Evolutionary conservation across 2,797 vertebrate genomes (phyloP).

Genomic region (Lepidocolaptes lacrymiger): DNA sequence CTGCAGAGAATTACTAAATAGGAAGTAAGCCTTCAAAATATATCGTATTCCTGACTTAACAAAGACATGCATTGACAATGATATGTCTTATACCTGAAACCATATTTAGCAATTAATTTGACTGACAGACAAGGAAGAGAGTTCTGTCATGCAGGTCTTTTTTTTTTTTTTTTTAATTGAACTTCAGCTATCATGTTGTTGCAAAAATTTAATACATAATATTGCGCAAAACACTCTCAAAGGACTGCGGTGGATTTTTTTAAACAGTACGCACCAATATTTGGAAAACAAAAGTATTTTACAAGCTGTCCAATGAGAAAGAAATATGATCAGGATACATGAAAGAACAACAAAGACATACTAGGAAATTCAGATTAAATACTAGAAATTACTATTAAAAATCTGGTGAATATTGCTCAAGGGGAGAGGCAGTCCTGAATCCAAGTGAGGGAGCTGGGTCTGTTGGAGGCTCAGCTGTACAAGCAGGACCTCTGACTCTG

Average conservation of each 20-base stretch:
- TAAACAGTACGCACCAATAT: not conserved
- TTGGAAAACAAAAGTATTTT: not conserved
- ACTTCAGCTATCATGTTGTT: not conserved
- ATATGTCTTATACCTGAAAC: slow-evolving; percentile 18
- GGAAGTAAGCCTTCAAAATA: not conserved
- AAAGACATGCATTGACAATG: slow-evolving; percentile 6
- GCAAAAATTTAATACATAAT: not conserved
- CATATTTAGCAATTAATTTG: slow-evolving; percentile 49
- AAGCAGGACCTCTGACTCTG: not conserved
- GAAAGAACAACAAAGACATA: not conserved
- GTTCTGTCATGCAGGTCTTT: not conserved
- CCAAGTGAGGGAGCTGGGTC: accelerated
- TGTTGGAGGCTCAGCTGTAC: not conserved
- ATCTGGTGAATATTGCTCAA: not conserved
- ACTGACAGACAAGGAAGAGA: not conserved
- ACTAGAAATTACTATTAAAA: not conserved
- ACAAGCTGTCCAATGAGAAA: not conserved
- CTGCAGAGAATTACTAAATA: not conserved
- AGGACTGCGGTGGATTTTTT: not conserved
- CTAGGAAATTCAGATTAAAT: not conserved
- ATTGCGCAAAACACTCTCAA: not conserved
- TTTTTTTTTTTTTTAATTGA: not conserved
- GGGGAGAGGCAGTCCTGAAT: not conserved
- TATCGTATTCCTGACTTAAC: slow-evolving; percentile 4
- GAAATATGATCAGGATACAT: not conserved